A percentile compares a stretch with the other conserved stretches of the same genome.
Conservation (phyloP, 1,140 invertebrate species). For the Scylla paramamosain region DNA sequence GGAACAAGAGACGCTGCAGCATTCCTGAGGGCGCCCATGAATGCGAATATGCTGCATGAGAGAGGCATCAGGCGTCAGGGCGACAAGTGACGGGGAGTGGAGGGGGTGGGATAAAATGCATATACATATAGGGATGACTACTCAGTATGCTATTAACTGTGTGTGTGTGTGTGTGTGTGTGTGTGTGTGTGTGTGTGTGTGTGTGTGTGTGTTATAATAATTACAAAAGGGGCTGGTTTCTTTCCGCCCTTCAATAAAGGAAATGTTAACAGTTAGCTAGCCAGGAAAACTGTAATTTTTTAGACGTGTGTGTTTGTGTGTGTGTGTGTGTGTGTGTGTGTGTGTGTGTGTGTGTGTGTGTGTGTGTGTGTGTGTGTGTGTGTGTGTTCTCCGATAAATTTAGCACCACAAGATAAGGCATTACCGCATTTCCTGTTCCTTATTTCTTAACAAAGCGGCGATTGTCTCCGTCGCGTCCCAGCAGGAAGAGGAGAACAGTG, state of each 20-base stretch:
- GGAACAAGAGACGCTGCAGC: neutral
- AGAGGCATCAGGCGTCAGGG: neutral
- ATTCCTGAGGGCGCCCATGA: neutral
- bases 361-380: too few relatives aligned
- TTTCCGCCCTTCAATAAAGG: too few relatives aligned
- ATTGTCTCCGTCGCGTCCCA: too few relatives aligned
- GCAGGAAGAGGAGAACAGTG: too few relatives aligned
- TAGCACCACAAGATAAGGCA: neutral
- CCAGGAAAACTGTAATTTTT: too few relatives aligned
- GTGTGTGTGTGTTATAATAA: too few relatives aligned
- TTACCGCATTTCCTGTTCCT: too few relatives aligned
- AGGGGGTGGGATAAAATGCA: neutral
- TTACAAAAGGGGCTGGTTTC: too few relatives aligned
- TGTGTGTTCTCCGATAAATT: neutral
- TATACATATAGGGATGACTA: neutral
- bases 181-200: too few relatives aligned
- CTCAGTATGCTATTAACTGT: neutral
- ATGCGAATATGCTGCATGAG: neutral
- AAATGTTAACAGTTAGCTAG: too few relatives aligned
- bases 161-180: conserved; percentile 7
- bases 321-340: neutral
- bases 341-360: too few relatives aligned
- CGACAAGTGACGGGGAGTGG: neutral
- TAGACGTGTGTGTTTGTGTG: neutral
- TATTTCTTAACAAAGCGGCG: too few relatives aligned